Conservation (phyloP, 2,888 invertebrate species). For the Lithophane leautieri region DNA sequence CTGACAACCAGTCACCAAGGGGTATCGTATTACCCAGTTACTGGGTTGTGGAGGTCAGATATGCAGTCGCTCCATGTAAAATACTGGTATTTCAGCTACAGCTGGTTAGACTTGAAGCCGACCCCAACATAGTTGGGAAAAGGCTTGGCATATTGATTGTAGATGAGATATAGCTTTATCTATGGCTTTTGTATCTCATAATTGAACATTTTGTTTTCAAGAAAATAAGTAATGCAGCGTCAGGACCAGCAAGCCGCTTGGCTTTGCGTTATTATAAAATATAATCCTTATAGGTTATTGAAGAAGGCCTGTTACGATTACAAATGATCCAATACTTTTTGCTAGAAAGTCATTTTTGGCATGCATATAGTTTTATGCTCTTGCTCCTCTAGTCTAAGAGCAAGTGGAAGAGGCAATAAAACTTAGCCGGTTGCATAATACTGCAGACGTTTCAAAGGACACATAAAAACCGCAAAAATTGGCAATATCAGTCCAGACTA, state of each 20-base stretch:
- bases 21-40: no score
- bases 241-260: background rate
- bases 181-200: background rate
- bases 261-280: background rate
- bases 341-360: background rate
- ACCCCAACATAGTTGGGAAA: no score
- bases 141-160: no score
- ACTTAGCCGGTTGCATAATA: constrained; percentile 19
- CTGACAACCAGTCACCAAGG: no score
- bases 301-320: background rate
- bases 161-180: background rate
- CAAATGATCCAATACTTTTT: background rate
- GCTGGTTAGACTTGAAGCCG: no score
- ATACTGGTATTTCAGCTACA: no score
- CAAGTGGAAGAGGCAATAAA: background rate
- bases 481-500: constrained; percentile 38
- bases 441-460: constrained; percentile 31
- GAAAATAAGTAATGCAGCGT: no score
- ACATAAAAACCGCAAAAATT: constrained; percentile 27
- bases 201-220: no score
- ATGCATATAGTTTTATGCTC: background rate
- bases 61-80: no score
- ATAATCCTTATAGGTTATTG: background rate
- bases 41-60: no score
- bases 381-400: background rate